These are phyloP conservation scores for Xenops minutus DNA, from an alignment of 2,797 vertebrate genomes.

Conservation along the genomic window DNA sequence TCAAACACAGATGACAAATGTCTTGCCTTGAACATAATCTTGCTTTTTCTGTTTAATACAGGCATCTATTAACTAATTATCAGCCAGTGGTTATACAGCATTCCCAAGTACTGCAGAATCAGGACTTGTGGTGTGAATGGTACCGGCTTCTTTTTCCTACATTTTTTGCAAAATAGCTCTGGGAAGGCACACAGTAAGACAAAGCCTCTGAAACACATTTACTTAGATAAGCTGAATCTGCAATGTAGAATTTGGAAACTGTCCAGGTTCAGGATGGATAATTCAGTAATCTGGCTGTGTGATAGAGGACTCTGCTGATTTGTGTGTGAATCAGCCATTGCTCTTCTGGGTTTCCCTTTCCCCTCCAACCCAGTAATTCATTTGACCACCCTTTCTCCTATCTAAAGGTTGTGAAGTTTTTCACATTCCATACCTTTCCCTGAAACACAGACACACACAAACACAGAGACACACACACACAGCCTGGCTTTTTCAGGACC, in stretches of 20 bases:
- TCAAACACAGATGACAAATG: not conserved
- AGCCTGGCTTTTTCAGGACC: not conserved
- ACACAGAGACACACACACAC: not conserved
- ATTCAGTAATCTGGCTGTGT: not conserved
- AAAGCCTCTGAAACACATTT: constrained; percentile 28
- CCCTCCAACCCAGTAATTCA: not conserved
- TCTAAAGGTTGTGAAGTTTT: not conserved
- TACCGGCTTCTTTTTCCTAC: not conserved
- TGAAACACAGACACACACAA: not conserved
- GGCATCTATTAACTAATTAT: not conserved
- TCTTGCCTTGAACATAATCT: not conserved
- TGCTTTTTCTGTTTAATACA: not conserved
- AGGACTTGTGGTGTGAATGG: not conserved
- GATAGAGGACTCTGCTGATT: not conserved
- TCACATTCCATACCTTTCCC: not conserved
- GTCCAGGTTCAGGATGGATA: not conserved
- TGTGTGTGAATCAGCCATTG: not conserved
- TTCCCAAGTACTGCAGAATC: not conserved
- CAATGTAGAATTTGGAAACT: constrained; percentile 13
- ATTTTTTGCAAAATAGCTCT: constrained; percentile 9
- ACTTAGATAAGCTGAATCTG: constrained; percentile 42
- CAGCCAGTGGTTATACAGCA: not conserved
- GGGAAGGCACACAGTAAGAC: not conserved
- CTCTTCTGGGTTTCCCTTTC: not conserved
- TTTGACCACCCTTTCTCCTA: not conserved